phyloP scores from a whole-genome alignment of 2,888 invertebrate species.

The Kuschelorhynchus macadamiae region DNA sequence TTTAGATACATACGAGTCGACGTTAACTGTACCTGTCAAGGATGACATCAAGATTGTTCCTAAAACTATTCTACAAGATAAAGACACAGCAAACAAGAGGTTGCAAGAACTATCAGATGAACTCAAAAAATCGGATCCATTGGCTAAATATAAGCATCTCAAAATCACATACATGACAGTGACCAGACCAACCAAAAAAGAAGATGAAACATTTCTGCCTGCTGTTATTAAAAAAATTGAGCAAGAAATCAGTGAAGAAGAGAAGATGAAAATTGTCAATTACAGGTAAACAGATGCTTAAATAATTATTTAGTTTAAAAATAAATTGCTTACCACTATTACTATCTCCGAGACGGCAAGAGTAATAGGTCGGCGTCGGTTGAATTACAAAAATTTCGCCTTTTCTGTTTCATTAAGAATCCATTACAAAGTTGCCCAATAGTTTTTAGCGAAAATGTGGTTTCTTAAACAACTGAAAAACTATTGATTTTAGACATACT shows the following conservation, averaged over 20 bases:
- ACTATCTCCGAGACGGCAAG: too few relatives aligned
- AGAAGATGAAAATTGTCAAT: constrained; percentile 22
- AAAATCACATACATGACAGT: constrained; percentile 32
- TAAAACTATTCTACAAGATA: constrained; percentile 5
- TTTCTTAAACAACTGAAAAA: too few relatives aligned
- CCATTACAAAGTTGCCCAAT: too few relatives aligned
- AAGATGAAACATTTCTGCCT: constrained; percentile 27
- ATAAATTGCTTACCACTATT: not conserved
- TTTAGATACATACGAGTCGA: constrained; percentile 10
- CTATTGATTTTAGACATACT: too few relatives aligned
- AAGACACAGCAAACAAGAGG: not conserved
- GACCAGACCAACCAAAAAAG: constrained; percentile 9
- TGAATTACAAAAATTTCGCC: too few relatives aligned
- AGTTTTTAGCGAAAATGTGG: too few relatives aligned
- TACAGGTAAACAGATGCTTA: constrained; percentile 18
- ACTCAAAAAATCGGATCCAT: constrained; percentile 9
- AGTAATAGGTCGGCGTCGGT: too few relatives aligned
- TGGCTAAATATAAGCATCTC: constrained; percentile 31
- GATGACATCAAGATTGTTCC: constrained; percentile 18
- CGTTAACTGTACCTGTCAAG: constrained; percentile 15
- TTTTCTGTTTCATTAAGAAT: too few relatives aligned
- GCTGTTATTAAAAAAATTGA: not conserved
- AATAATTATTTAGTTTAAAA: not conserved
- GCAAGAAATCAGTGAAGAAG: constrained; percentile 7
- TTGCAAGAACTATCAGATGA: not conserved